phyloP scores from a whole-genome alignment of 2,888 invertebrate species.

The Spodoptera littoralis region DNA sequence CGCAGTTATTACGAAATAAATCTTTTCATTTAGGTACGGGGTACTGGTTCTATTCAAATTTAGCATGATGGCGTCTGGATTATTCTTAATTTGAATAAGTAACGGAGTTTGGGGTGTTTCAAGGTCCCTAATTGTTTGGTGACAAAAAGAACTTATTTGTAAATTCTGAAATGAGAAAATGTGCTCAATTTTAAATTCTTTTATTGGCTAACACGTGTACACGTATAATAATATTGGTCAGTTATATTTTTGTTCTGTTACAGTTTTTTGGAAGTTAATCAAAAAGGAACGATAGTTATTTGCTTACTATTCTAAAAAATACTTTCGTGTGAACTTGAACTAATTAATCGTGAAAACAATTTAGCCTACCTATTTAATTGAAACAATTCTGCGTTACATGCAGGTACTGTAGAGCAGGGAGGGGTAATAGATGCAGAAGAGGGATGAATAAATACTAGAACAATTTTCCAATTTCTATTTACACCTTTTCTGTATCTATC shows the following conservation, averaged over 20 bases:
- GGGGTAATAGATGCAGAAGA: too few species aligned
- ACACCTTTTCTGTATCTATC: too few species aligned
- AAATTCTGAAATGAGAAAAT: conserved; percentile 22
- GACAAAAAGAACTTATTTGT: conserved; percentile 8
- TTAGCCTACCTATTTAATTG: too few species aligned
- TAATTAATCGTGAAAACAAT: neutral
- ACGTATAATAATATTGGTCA: conserved; percentile 24
- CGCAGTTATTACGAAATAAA: conserved; percentile 1
- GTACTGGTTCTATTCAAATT: conserved; percentile 20
- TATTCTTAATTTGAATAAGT: conserved; percentile 22
- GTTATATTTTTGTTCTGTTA: neutral
- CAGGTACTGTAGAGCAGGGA: too few species aligned
- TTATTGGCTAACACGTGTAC: conserved; percentile 29
- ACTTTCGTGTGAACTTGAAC: neutral
- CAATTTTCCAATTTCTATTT: too few species aligned
- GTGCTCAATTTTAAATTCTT: conserved; percentile 20
- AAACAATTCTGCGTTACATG: too few species aligned
- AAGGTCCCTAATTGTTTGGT: conserved; percentile 31
- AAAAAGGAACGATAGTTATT: too few species aligned
- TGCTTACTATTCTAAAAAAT: neutral
- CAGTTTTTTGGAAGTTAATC: too few species aligned
- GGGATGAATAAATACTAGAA: too few species aligned
- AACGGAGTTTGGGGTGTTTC: conserved; percentile 41
- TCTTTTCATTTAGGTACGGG: conserved; percentile 1
- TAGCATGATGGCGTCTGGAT: conserved; percentile 9